phyloP scores from a whole-genome alignment of 1,140 invertebrate genomes.

The Acromyrmex echinatior region DNA sequence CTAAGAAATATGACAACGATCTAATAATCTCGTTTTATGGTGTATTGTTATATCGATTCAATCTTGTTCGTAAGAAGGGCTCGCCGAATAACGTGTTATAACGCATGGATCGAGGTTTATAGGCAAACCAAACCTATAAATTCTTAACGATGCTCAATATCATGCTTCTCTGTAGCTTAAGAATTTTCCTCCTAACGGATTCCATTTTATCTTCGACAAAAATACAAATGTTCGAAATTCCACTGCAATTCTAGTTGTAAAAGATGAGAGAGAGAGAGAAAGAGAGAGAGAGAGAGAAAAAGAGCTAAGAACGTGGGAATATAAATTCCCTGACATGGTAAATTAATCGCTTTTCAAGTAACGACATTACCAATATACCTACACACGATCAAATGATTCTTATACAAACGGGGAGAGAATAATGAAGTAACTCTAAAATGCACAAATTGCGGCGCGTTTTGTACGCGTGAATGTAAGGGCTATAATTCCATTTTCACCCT shows the following conservation, averaged over 20 bases:
- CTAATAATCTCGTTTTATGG: conserved; percentile 31
- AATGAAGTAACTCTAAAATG: conserved; percentile 29
- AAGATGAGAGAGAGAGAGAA: background rate
- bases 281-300: too few relatives aligned
- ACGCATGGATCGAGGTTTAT: conserved; percentile 22
- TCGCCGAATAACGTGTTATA: background rate
- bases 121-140: conserved; percentile 24
- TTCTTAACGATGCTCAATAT: background rate
- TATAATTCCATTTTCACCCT: conserved; percentile 46
- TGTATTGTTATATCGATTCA: background rate
- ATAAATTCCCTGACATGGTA: background rate
- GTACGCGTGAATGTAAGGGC: conserved; percentile 30
- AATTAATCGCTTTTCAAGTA: conserved; percentile 26
- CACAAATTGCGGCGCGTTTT: conserved; percentile 28
- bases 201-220: background rate
- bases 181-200: background rate
- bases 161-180: background rate
- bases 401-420: background rate
- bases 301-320: background rate
- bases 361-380: background rate
- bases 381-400: conserved; percentile 35
- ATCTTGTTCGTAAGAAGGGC: background rate
- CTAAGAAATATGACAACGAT: background rate
- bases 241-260: background rate
- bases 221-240: background rate